Evolutionary conservation across 1,140 invertebrate genomes (phyloP).

Genomic region (Pentalonia nigronervosa): DNA sequence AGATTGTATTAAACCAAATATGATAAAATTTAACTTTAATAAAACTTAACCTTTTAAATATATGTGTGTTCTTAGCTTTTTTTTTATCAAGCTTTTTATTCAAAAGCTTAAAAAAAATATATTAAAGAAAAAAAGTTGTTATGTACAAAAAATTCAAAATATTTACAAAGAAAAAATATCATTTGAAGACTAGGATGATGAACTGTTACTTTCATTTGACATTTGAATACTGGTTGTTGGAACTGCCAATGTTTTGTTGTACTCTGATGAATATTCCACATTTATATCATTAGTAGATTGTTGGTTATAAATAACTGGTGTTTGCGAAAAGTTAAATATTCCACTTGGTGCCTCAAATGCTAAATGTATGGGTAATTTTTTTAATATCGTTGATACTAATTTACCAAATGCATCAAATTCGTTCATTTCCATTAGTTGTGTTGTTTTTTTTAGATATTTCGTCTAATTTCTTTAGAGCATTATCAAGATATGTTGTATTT

Average conservation of each 20-base stretch:
- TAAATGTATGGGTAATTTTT: not conserved
- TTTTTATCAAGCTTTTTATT: not conserved
- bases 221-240: not conserved
- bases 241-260: not conserved
- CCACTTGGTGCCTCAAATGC: not conserved
- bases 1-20: not conserved
- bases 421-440: not conserved
- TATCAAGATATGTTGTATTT: constrained; percentile 18
- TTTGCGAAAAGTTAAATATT: not conserved
- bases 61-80: not conserved
- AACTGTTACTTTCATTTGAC: not conserved
- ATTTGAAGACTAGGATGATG: not conserved
- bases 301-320: constrained; percentile 1
- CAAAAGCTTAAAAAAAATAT: not conserved
- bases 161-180: constrained; percentile 3
- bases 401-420: constrained; percentile 2
- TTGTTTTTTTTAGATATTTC: constrained; percentile 18
- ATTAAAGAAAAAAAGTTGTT: not conserved
- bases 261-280: not conserved
- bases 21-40: no score
- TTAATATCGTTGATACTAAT: not conserved
- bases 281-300: not conserved
- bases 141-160: not conserved
- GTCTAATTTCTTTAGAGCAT: constrained; percentile 9
- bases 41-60: no score